These are phyloP conservation scores for Sturnus vulgaris DNA, from an alignment of 2,113 vertebrate species.

Conservation along the genomic window DNA sequence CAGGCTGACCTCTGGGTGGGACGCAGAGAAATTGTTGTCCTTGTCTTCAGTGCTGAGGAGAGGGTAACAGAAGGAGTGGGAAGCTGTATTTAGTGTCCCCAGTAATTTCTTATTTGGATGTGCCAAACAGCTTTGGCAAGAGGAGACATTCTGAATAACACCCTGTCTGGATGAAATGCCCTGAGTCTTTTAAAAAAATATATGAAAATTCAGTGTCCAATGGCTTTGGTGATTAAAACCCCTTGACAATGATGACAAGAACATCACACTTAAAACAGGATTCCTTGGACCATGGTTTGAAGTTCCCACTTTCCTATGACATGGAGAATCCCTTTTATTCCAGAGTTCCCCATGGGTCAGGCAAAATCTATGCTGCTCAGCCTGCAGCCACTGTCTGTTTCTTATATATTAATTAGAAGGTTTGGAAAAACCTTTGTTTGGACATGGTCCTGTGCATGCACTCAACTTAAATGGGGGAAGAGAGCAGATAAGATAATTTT, in stretches of 20 bases:
- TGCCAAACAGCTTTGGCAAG: background rate
- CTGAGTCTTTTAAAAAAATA: accelerated
- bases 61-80: background rate
- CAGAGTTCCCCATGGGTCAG: background rate
- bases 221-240: background rate
- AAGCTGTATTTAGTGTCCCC: background rate
- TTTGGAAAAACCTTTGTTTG: background rate
- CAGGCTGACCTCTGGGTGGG: background rate
- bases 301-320: background rate
- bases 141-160: background rate
- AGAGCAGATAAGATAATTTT: background rate
- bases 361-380: background rate
- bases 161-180: background rate
- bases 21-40: background rate
- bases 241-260: background rate
- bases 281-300: background rate
- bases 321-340: background rate
- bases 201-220: background rate
- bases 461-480: background rate
- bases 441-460: background rate
- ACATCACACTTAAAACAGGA: background rate
- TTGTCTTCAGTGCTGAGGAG: background rate
- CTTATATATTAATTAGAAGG: background rate
- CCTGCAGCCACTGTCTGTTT: background rate
- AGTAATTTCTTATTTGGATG: background rate